Evolutionary conservation across 1,140 invertebrate species (phyloP), one percentile per base, ranked within the genome.

Genomic region (Heliconius himera): DNA sequence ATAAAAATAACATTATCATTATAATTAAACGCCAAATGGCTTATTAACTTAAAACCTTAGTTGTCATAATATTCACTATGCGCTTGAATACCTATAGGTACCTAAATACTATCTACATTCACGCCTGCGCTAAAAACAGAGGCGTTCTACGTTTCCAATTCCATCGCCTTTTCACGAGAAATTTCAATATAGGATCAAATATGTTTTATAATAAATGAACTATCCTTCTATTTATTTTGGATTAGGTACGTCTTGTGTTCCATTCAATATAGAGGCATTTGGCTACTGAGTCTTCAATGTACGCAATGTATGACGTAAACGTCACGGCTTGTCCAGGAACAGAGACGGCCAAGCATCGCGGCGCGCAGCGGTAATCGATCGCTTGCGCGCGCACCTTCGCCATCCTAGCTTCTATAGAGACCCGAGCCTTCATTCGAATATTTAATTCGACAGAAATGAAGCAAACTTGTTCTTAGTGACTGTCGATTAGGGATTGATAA

Each of bases 231-330:
- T 73, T 80, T 80, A 56, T 80, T 73, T 73, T 56, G 70, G 73
- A 76, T 22, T 80, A 66, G 41, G 13, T 46, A 8, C 78, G 13
- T 60, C 36, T 46, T 60, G 16, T 70, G 71, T 83, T 84, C 85
- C 83, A 85, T 88, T 87, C 82, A 86, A 83, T 78, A 66, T n/a
- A 29, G 18, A 75, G 56, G 46, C 26, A 29, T 16, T 70, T 73
- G 73, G 29, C 81, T 85, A 83, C 84, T 74, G 78, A 85, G 81
- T 89, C 88, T 85, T 90, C 89, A 91, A 92, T 92, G 90, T 92
- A 93, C 92, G 92, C 91, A 94, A 87, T 82, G 84, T 87, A 86
- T 94, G 92, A 94, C 91, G 92, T 92, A 92, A 93, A 93, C 87
- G 86, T 87, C 86, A 86, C 84, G 83, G 87, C 82, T 88, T 87